Evolutionary conservation across 92 coral and sea anemone genomes (phyloP).

Genomic region (Diadumene lineata): DNA sequence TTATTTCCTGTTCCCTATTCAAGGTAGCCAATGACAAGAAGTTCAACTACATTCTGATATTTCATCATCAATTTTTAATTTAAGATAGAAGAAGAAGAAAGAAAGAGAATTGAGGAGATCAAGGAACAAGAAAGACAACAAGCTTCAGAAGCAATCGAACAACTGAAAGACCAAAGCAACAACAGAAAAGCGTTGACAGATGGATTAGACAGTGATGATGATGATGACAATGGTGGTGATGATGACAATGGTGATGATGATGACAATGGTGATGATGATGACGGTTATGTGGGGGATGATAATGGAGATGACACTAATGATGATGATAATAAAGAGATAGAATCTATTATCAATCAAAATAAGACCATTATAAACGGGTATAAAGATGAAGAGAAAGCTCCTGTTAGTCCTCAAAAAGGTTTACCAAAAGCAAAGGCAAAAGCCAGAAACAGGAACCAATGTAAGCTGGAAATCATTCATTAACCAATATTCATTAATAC

Average conservation of each 20-base stretch:
- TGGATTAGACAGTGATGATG: conserved; percentile 44
- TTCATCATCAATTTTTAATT: neutral
- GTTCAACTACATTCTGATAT: neutral
- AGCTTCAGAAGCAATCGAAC: conserved; percentile 82
- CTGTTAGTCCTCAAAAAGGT: neutral
- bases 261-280: conserved; percentile 57
- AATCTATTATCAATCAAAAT: conserved; percentile 6
- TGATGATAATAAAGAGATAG: conserved; percentile 50
- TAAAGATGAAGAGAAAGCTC: neutral
- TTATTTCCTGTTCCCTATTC: too few relatives aligned
- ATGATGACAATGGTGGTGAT: conserved; percentile 23
- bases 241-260: conserved; percentile 42
- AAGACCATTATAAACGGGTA: neutral
- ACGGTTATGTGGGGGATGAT: conserved; percentile 29
- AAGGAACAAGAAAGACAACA: conserved; percentile 79
- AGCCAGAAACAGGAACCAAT: conserved; percentile 11
- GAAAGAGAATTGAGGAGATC: conserved; percentile 71
- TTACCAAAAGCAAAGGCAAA: neutral
- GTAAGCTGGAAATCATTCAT: neutral
- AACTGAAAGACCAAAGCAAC: conserved; percentile 61
- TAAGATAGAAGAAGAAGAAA: conserved; percentile 92
- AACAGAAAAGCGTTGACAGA: conserved; percentile 5
- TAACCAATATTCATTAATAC: too few relatives aligned
- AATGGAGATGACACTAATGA: conserved; percentile 37
- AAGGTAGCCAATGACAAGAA: too few relatives aligned